A percentile compares a stretch with the other conserved stretches of the same genome.
Conservation (phyloP, 1,140 invertebrate genomes). For the Drosophila kikkawai region DNA sequence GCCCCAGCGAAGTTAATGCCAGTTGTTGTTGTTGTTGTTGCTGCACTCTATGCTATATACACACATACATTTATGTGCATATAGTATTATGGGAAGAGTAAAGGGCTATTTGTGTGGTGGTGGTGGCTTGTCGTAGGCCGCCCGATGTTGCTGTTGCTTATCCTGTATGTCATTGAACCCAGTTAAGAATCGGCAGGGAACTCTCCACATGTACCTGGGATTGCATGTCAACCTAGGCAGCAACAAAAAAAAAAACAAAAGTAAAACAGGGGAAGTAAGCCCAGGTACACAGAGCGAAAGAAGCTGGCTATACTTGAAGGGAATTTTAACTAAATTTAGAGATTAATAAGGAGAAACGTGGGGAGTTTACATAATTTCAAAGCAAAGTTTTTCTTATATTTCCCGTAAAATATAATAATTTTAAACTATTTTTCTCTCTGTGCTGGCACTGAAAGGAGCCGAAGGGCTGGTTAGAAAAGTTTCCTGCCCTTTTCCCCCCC, state of each 20-base stretch:
- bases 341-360: background rate
- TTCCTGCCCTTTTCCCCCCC: constrained; percentile 4
- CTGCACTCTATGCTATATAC: constrained; percentile 12
- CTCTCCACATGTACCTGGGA: constrained; percentile 65
- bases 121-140: constrained; percentile 37
- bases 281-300: constrained; percentile 17
- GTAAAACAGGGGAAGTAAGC: constrained; percentile 31
- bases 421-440: background rate
- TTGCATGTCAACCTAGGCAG: constrained; percentile 70
- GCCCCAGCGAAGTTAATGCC: constrained; percentile 70
- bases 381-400: background rate
- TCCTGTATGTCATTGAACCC: constrained; percentile 80
- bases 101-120: constrained; percentile 25
- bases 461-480: constrained; percentile 29
- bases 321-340: background rate
- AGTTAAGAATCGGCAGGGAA: constrained; percentile 65
- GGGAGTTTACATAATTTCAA: background rate
- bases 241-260: background rate
- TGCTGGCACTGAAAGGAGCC: constrained; percentile 14
- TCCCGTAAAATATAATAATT: background rate
- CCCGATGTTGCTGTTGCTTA: constrained; percentile 58
- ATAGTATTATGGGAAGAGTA: constrained; percentile 1
- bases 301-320: background rate
- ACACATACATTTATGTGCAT: background rate
- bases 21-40: constrained; percentile 61